These are phyloP conservation scores for Eupeodes luniger DNA, from an alignment of 2,888 invertebrate species.

Conservation along the genomic window DNA sequence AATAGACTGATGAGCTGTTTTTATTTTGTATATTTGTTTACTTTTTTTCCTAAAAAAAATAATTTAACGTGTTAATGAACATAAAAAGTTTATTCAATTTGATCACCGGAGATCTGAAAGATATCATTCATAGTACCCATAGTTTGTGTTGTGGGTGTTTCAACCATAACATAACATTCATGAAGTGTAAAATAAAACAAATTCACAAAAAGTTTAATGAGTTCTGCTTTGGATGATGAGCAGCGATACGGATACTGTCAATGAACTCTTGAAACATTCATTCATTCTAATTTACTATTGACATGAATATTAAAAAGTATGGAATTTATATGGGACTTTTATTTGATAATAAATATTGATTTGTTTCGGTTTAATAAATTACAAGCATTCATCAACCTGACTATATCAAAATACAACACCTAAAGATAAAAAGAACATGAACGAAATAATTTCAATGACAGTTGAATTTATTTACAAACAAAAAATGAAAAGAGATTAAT, in stretches of 20 bases:
- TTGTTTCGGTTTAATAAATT: background rate
- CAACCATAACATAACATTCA: background rate
- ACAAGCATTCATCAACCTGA: background rate
- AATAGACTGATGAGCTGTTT: background rate
- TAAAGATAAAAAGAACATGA: background rate
- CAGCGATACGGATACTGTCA: background rate
- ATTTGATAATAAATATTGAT: background rate
- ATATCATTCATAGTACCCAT: background rate
- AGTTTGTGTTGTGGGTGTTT: background rate
- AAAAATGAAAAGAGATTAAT: background rate
- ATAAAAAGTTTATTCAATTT: background rate
- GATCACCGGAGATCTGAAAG: background rate
- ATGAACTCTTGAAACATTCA: constrained; percentile 4
- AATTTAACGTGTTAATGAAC: no score
- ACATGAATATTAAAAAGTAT: background rate
- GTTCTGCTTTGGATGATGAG: background rate
- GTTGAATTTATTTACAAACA: background rate
- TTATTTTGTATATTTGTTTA: background rate
- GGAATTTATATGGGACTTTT: background rate
- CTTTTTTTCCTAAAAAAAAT: no score
- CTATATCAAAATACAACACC: no score
- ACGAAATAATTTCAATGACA: background rate
- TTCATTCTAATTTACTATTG: background rate
- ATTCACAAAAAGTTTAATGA: background rate
- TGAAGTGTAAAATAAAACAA: background rate